These are phyloP conservation scores for Haliclystus octoradiatus DNA, from an alignment of 30 jellyfish, hydroid and myxozoan species.

Conservation along the genomic window DNA sequence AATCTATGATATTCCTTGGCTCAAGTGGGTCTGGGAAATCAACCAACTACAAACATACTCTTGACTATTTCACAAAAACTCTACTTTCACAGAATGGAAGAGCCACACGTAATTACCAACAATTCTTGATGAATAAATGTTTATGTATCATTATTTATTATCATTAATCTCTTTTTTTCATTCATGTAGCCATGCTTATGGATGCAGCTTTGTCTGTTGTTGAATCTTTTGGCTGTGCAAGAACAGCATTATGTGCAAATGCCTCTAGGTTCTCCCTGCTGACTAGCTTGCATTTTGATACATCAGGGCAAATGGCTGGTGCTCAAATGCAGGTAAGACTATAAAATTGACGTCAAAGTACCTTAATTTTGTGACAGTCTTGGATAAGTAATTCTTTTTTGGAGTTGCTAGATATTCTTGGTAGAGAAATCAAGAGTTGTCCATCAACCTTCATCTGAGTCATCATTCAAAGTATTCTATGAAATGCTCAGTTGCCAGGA, in stretches of 20 bases:
- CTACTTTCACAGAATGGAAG: constrained; percentile 50
- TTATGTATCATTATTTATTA: neutral
- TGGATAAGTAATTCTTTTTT: neutral
- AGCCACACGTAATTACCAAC: constrained; percentile 35
- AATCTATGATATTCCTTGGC: constrained; percentile 74
- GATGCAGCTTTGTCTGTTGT: constrained; percentile 75
- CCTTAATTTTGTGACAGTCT: too few relatives aligned
- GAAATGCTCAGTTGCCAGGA: constrained; percentile 63
- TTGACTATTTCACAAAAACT: constrained; percentile 53
- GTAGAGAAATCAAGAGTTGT: constrained; percentile 70
- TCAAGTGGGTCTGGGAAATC: constrained; percentile 95
- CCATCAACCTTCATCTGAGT: constrained; percentile 50
- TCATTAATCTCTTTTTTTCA: neutral
- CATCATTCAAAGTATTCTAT: constrained; percentile 74
- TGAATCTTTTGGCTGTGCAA: constrained; percentile 79
- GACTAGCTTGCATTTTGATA: constrained; percentile 58
- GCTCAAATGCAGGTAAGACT: constrained; percentile 56
- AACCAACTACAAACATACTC: constrained; percentile 47
- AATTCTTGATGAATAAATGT: too few relatives aligned
- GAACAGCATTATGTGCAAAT: constrained; percentile 59
- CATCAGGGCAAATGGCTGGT: constrained; percentile 82
- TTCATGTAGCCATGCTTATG: neutral
- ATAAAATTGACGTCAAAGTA: neutral
- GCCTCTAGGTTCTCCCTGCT: constrained; percentile 54
- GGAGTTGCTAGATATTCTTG: constrained; percentile 41